Percentiles rank a stretch among this genome's conserved stretches.
These are phyloP conservation scores for Caerostris extrusa DNA, from an alignment of 1,140 invertebrate species.

Conservation along the genomic window DNA sequence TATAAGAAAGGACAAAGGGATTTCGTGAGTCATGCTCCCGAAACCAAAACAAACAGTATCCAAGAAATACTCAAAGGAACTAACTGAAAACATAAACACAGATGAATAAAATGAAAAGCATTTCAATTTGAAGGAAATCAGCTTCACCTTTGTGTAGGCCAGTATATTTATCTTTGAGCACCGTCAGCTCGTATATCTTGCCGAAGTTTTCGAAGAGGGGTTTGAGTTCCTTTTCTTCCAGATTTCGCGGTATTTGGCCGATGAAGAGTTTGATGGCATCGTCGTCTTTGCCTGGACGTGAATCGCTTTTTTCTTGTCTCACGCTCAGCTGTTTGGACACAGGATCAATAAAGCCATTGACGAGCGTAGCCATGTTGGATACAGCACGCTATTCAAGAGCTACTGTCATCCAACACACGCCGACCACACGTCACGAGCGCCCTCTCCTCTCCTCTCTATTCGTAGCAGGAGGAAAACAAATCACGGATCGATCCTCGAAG, in stretches of 20 bases:
- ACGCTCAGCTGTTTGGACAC: conserved; percentile 71
- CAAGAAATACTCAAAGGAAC: background rate
- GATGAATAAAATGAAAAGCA: background rate
- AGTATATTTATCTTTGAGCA: conserved; percentile 95
- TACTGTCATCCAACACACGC: conserved; percentile 31
- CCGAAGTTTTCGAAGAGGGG: conserved; percentile 96
- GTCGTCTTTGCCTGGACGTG: conserved; percentile 81
- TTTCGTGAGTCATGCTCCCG: conserved; percentile 50
- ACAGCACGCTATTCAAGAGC: conserved; percentile 54
- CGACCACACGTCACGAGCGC: conserved; percentile 6
- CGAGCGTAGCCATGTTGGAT: conserved; percentile 76
- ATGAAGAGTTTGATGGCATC: conserved; percentile 93
- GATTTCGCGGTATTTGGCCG: conserved; percentile 94
- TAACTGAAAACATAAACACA: background rate
- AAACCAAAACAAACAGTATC: background rate
- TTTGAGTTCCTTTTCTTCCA: conserved; percentile 93
- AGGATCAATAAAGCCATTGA: conserved; percentile 75
- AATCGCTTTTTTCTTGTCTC: conserved; percentile 35
- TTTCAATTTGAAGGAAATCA: background rate
- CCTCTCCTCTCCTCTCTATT: background rate
- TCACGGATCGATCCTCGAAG: too few relatives aligned
- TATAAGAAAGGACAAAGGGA: background rate
- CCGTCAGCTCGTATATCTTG: conserved; percentile 95
- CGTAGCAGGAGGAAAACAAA: too few relatives aligned
- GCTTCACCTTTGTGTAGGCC: conserved; percentile 93